Base-by-base conservation (phyloP, 2,797 vertebrate genomes). In the Manis crassicaudata region DNA sequence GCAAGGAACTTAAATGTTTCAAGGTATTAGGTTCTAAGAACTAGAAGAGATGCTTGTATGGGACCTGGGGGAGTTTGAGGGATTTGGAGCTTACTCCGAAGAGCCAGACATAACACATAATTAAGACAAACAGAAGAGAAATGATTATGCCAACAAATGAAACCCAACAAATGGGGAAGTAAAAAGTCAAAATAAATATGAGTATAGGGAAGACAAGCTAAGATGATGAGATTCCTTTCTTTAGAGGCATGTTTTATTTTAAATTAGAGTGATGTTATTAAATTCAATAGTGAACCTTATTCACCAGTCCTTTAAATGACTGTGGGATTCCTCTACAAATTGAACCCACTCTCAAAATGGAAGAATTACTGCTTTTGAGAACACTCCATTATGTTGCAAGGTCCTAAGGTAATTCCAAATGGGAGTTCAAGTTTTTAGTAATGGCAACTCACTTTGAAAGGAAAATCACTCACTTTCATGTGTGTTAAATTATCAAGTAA, bases 241-340 rank as follows among this genome's bases (percentile, higher is more conserved):
- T 84, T 90, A 73, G 56, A 96, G 58, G 8, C 29, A 90, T 75
- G 10, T 60, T 90, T 95, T 93, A 79, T 65, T 92, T 95, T 85
- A 79, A 93, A 82, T 50, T 46, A 50, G 14, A 90, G 32, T 77
- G 50, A 70, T 90, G 35, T 81, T 90, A 83, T 90, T 87, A 75
- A 84, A 77, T 85, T 84, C 82, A 16, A 6, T 79, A 13, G 68
- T 90, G 79, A 81, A 56, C 32, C 52, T 86, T 93, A 94, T 88
- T 91, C 20, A 88, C 13, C 77, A 88, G 1, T 17, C 25, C 40
- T 92, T 7, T 65, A 83, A 70, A 70, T 92, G 54, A 80, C 58
- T 56, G 0, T 62, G 58, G 23, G 12, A 17, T 88, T 88, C 65
- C 62, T 87, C 35, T 79, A 21, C 14, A 82, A 88, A 73, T 56